These are phyloP conservation scores for Watsonalla cultraria DNA, from an alignment of 2,888 invertebrate genomes.

Conservation along the genomic window DNA sequence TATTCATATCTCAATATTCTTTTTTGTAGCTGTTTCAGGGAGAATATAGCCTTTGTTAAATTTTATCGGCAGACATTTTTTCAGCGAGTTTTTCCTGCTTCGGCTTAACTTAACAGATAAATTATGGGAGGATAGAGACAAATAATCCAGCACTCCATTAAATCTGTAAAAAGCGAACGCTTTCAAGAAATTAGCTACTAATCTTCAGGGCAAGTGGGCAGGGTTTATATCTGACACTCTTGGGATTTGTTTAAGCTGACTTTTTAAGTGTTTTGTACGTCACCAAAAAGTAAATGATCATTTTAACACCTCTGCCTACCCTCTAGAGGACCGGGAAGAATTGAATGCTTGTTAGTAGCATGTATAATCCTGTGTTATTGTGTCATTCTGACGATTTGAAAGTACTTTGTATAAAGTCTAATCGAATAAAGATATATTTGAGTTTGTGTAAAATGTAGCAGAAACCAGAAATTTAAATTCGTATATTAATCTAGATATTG, in stretches of 20 bases:
- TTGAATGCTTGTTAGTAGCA: no score
- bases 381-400: no score
- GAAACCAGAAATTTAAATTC: no score
- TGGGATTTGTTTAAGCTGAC: constrained; percentile 15
- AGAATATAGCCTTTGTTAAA: constrained; percentile 36
- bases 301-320: no score
- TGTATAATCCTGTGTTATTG: no score
- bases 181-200: constrained; percentile 69
- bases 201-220: constrained; percentile 50
- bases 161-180: constrained; percentile 62
- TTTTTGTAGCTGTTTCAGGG: constrained; percentile 35
- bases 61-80: constrained; percentile 51
- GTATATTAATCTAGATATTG: no score
- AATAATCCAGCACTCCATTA: constrained; percentile 63
- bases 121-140: constrained; percentile 55
- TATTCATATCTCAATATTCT: constrained; percentile 50
- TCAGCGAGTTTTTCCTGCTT: constrained; percentile 40
- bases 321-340: no score
- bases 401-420: no score
- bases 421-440: no score
- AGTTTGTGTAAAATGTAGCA: no score
- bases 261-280: constrained; percentile 3
- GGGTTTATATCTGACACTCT: constrained; percentile 10
- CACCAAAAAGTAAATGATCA: no score
- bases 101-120: constrained; percentile 55